phyloP scores from a whole-genome alignment of 92 coral and sea anemone genomes.

The Parazoanthus darwini region DNA sequence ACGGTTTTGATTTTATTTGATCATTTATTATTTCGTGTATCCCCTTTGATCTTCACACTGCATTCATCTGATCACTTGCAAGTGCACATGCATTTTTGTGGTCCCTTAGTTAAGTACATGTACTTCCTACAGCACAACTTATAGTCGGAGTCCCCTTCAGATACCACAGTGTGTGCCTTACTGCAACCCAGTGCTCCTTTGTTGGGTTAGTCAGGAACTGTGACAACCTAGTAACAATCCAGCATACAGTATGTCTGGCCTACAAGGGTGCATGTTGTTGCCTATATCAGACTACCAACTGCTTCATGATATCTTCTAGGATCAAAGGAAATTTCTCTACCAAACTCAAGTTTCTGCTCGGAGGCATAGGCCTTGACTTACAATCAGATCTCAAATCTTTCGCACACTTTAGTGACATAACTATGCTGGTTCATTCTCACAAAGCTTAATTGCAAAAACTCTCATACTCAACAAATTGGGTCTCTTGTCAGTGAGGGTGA shows the following conservation, averaged over 20 bases:
- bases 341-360: no score
- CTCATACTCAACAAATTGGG: constrained; percentile 58
- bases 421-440: background rate
- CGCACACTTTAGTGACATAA: constrained; percentile 38
- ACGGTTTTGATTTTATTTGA: no score
- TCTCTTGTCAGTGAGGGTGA: constrained; percentile 48
- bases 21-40: no score
- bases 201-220: constrained; percentile 22
- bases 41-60: no score
- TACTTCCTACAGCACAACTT: constrained; percentile 30
- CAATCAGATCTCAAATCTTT: constrained; percentile 53
- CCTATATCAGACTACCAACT: constrained; percentile 45
- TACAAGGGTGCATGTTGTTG: constrained; percentile 40
- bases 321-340: no score
- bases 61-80: no score
- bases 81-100: no score
- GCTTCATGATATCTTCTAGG: no score
- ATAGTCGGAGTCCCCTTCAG: constrained; percentile 42
- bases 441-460: constrained; percentile 38
- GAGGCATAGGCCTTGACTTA: constrained; percentile 48
- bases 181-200: constrained; percentile 41
- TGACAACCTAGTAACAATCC: constrained; percentile 30
- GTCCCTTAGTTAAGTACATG: no score
- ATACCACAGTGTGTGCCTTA: constrained; percentile 37
- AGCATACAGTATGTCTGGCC: constrained; percentile 46